Evolutionary conservation across 2,888 invertebrate genomes (phyloP), one percentile per base, ranked within the genome.

Genomic region (Zygaena filipendulae): DNA sequence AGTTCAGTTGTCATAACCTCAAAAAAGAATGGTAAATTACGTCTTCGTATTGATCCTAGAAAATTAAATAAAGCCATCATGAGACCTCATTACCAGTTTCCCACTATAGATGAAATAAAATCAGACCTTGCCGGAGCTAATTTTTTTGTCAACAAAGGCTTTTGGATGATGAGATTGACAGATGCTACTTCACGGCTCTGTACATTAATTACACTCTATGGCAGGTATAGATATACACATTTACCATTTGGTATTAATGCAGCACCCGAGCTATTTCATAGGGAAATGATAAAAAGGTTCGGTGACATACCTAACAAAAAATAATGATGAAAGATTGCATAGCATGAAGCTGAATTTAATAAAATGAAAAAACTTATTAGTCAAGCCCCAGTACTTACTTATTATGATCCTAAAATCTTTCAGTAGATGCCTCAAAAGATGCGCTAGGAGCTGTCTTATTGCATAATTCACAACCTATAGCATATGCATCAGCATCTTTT

Each of bases 401-500:
- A 38, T 23, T 43, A 31, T 39, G 38, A 41, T 28, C 13, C 19
- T 8, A 38, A 37, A 13, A 37, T 6, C 16, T 39, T 16, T 38
- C 36, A n/a, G 40, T 42, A 1, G 46, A 47, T 31, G 11, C 41
- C 5, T 39, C 40, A 11, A 27, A 36, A 27, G 26, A 30, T 25
- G 40, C 37, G 2, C 8, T 44, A 8, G 42, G 42, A 10, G 42
- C 42, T 16, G 39, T 37, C 1, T 21, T 49, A 0, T 25, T 34
- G n/a, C 49, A 52, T 29, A 31, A 40, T 21, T 18, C 31, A 13
- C 29, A 35, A 4, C 42, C 46, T 8, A 35, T 47, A 3, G 45
- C 45, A 10, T 48, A 47, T 39, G 42, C 34, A 7, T 45, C 45
- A 21, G 33, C 25, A 30, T 13, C 42, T 38, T 27, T 27, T n/a